Evolutionary conservation across 2,888 invertebrate genomes (phyloP).

Genomic region (Capitulum mitella): DNA sequence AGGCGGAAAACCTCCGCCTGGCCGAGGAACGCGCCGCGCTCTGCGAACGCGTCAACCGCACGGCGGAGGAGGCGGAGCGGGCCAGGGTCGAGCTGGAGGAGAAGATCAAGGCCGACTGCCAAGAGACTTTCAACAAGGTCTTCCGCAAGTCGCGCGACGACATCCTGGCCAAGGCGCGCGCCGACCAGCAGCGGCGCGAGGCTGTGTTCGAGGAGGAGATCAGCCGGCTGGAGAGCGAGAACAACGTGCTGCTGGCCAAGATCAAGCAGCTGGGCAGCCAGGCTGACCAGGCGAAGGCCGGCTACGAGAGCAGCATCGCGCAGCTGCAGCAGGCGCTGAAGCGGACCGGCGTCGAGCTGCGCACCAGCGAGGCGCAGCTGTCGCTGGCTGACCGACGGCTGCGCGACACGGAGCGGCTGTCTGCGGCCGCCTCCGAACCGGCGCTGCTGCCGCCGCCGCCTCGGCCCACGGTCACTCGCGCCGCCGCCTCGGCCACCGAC

Average conservation of each 20-base stretch:
- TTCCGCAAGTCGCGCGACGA: slow-evolving; percentile 6
- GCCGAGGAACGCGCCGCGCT: neutral
- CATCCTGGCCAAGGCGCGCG: no score
- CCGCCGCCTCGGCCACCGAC: neutral
- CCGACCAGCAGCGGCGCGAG: neutral
- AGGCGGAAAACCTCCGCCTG: neutral
- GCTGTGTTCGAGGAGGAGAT: neutral
- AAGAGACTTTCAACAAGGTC: neutral
- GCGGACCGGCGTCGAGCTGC: slow-evolving; percentile 3
- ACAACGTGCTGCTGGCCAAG: neutral
- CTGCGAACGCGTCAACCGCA: no score
- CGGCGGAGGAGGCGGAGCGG: neutral
- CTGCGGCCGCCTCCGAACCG: slow-evolving; percentile 20
- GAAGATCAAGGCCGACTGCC: neutral
- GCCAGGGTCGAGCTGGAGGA: neutral
- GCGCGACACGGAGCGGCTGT: slow-evolving; percentile 10
- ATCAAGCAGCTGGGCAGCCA: neutral
- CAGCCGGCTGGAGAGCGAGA: neutral
- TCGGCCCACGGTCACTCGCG: neutral
- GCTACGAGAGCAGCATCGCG: neutral
- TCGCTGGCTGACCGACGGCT: slow-evolving; percentile 23
- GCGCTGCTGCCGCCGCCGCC: neutral
- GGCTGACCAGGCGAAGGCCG: neutral
- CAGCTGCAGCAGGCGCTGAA: slow-evolving; percentile 18
- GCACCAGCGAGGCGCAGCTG: slow-evolving; percentile 15